Base-by-base conservation (phyloP, 2,797 vertebrate genomes). In the Leontocebus nigricollis region DNA sequence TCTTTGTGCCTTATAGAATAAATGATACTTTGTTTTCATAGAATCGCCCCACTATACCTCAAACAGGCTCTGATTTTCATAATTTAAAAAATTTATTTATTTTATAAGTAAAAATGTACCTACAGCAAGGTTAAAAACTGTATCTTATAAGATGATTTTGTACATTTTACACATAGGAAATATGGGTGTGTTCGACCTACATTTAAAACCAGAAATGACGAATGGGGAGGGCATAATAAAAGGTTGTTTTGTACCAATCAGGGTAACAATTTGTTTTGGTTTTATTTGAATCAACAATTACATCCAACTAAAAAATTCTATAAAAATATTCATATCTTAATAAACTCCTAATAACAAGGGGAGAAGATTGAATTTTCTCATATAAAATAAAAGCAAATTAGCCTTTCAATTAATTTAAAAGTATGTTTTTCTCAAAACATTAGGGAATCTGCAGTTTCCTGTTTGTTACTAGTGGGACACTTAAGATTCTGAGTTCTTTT, bases 11-110 rank as follows among this genome's bases (percentile, higher is more conserved):
- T 64, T 72, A 15, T 41, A 24, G 50, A 30, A 57, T 73, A 81
- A 93, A 52, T 39, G 10, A 1, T 79, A 15, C 90, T 4, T 94
- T 97, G 44, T 92, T 96, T 96, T 92, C 95, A 86, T 27, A 95
- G 76, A 97, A 88, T 75, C 46, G 82, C 67, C 7, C 26, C 48
- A 61, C 22, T 81, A 2, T 89, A 36, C 64, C 75, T 95, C 84
- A 2, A 1, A 88, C 70, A 96, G 86, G 26, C 48, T 98, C 94
- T 93, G 84, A 30, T 94, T 96, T 80, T 44, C 46, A 36, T 88
- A 33, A n/a, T 61, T 75, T 72, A 26, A 9, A 7, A 50, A 67
- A 46, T 22, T 44, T 26, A 89, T 50, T 94, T 50, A 75, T 33
- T 46, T 88, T 92, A 14, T 85, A 83, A 73, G 22, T 87, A 57